A percentile compares a stretch with the other conserved stretches of the same genome.
Evolutionary conservation across 1,140 invertebrate genomes (phyloP).

Genomic region (Trichoplusia ni): DNA sequence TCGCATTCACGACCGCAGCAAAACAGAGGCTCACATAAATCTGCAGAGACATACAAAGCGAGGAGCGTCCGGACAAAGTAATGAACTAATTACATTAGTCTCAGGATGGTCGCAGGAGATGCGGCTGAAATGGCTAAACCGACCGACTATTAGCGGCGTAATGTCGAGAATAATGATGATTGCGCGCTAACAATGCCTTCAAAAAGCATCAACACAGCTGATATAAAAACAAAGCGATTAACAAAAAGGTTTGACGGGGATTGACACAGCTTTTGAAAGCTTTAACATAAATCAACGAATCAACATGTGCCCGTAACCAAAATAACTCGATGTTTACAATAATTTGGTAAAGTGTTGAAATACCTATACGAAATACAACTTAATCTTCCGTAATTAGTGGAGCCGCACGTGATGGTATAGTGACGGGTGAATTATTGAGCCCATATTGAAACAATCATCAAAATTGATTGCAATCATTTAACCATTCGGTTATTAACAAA

Average conservation of each 20-base stretch:
- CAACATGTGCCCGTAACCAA: too few species aligned
- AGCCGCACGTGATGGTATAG: too few species aligned
- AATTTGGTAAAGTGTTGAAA: too few species aligned
- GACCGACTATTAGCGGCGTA: constrained; percentile 42
- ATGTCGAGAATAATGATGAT: constrained; percentile 40
- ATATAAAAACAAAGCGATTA: neutral
- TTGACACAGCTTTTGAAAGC: too few species aligned
- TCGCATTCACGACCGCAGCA: constrained; percentile 44
- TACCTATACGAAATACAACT: too few species aligned
- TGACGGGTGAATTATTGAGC: constrained; percentile 9
- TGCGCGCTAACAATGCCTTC: constrained; percentile 2
- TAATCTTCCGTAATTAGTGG: too few species aligned
- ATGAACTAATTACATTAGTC: constrained; percentile 76
- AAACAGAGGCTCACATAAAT: constrained; percentile 61
- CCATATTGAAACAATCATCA: constrained; percentile 12
- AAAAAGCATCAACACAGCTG: neutral
- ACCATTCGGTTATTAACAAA: constrained; percentile 26
- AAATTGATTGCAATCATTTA: constrained; percentile 27
- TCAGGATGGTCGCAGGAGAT: constrained; percentile 42
- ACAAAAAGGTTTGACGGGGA: too few species aligned
- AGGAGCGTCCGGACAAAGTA: constrained; percentile 61
- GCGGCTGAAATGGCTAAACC: constrained; percentile 50
- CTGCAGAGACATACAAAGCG: constrained; percentile 52
- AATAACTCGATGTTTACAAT: too few species aligned
- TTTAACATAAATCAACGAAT: too few species aligned